These are phyloP conservation scores for Linnaemya tessellans DNA, from an alignment of 2,888 invertebrate species.

Conservation along the genomic window DNA sequence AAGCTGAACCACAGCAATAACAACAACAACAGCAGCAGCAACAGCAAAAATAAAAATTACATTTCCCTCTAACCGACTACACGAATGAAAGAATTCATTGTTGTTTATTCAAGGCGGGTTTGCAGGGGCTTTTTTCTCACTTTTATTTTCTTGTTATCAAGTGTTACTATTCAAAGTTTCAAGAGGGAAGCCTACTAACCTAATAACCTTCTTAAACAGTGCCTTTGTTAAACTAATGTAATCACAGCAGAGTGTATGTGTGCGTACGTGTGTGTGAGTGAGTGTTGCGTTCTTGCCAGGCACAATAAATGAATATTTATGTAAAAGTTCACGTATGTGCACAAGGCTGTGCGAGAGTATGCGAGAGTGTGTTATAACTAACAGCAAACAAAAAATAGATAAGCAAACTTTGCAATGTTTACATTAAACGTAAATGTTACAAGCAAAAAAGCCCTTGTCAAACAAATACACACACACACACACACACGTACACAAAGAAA, in stretches of 20 bases:
- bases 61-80: background rate
- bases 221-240: slow-evolving; percentile 51
- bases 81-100: background rate
- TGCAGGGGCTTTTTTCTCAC: background rate
- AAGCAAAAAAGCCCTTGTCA: background rate
- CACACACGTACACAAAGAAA: background rate
- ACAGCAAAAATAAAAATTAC: background rate
- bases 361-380: too few species aligned
- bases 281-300: slow-evolving; percentile 1
- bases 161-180: slow-evolving; percentile 34
- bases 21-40: too few species aligned
- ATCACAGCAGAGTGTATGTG: slow-evolving; percentile 2
- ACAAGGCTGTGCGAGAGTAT: background rate
- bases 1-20: background rate
- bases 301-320: slow-evolving; percentile 55
- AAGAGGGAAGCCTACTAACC: slow-evolving; percentile 62
- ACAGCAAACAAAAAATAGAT: background rate
- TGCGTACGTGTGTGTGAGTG: background rate
- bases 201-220: slow-evolving; percentile 58
- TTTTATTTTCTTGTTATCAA: slow-evolving; percentile 15
- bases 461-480: too few species aligned
- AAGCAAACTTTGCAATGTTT: slow-evolving; percentile 33
- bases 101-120: slow-evolving; percentile 23
- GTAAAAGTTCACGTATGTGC: background rate
- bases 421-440: slow-evolving; percentile 12